Evolutionary conservation across 2,888 invertebrate species (phyloP), one percentile per base, ranked within the genome.

Genomic region (Morpho deidamia): DNA sequence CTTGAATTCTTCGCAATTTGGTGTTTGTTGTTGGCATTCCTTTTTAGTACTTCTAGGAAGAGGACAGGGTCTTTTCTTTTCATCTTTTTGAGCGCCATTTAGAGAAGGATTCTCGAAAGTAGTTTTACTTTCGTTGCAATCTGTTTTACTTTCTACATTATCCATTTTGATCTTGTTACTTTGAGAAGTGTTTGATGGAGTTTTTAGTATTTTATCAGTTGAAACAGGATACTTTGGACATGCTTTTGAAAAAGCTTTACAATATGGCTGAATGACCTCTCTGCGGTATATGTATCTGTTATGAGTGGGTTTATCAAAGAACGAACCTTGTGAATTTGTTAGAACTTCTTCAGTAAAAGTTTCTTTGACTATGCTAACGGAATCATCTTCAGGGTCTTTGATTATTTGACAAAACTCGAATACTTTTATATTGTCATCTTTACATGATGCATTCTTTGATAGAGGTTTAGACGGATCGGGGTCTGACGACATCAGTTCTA

Each of bases 221-320:
- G 37, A 38, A n/a, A 14, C 54, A 8, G 52, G 32, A 38, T 56
- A 54, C 38, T 65, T 60, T 10, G 63, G 64, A 51, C 67, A 68
- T 35, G 68, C 61, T 9, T 58, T 50, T 11, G 68, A 64, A 43
- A 62, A 58, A 42, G 61, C 53, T 56, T 69, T 72, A 7, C 74
- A 50, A 11, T 66, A 72, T 0, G 79, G 79, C 54, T 67, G 68
- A 39, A 73, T 73, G 2, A 79, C 68, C 65, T 81, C 80, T 58
- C 65, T 74, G 48, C 72, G 73, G 51, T 76, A 76, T 53, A 56
- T 70, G 43, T 70, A 71, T 52, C 59, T 56, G 43, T 56, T 61
- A 37, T 52, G 48, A 8, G 59, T 52, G 1, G 59, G 59, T 34
- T 40, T 52, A n/a, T 35, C 50, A 41, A 14, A 53, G 7, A 35